These are phyloP conservation scores for Rotaria socialis DNA, from an alignment of 2,888 invertebrate species.

Conservation along the genomic window DNA sequence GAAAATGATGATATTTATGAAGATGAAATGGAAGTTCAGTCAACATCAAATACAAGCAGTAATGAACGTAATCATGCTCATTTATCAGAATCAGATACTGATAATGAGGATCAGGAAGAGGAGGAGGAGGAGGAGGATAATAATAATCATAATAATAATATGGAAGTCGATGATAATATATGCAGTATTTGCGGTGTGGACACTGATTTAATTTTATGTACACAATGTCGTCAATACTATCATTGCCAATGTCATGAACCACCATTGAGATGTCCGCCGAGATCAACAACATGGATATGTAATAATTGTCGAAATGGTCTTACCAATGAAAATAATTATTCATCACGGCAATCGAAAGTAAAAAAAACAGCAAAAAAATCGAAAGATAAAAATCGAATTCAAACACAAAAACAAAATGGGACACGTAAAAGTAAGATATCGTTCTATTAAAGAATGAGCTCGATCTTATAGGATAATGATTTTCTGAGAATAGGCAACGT, in stretches of 20 bases:
- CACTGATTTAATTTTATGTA: slow-evolving; percentile 32
- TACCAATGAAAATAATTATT: neutral
- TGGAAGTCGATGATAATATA: neutral
- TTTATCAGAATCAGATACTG: neutral
- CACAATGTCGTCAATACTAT: slow-evolving; percentile 5
- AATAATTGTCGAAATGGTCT: slow-evolving; percentile 1
- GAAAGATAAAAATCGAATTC: neutral
- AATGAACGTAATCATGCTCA: neutral
- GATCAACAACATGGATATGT: slow-evolving; percentile 24
- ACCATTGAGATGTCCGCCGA: neutral
- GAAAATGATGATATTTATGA: slow-evolving; percentile 8
- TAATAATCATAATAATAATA: neutral
- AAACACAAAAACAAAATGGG: neutral
- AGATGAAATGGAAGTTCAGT: neutral
- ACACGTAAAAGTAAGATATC: neutral
- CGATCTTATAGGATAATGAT: no score
- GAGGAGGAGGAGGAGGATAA: no score
- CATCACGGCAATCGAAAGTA: neutral
- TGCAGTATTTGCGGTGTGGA: neutral
- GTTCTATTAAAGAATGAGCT: no score
- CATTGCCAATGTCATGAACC: slow-evolving; percentile 37
- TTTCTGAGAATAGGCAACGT: no score
- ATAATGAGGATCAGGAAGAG: neutral
- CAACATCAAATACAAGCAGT: neutral
- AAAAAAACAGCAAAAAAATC: neutral